These are phyloP conservation scores for Lapara coniferarum DNA, from an alignment of 2,888 invertebrate genomes.

Conservation along the genomic window DNA sequence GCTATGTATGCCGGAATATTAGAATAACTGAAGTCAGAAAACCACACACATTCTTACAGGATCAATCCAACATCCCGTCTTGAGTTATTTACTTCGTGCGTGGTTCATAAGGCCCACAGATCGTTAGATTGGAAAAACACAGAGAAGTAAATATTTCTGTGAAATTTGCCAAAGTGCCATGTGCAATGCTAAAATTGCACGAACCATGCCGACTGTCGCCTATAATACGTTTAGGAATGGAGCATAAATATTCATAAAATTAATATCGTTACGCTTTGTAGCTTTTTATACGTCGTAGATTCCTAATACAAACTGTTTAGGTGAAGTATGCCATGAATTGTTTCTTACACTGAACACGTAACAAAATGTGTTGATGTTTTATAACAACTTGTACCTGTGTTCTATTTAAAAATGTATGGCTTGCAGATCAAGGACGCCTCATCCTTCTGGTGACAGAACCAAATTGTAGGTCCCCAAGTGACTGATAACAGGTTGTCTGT, in stretches of 20 bases:
- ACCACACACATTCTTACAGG: neutral
- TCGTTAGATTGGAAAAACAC: neutral
- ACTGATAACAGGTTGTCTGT: conserved; percentile 36
- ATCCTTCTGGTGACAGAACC: conserved; percentile 53
- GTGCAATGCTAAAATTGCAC: neutral
- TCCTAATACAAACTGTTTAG: conserved; percentile 2
- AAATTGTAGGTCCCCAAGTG: conserved; percentile 65
- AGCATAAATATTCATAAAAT: conserved; percentile 7
- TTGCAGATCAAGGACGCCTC: conserved; percentile 71
- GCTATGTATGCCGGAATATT: neutral
- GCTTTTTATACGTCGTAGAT: conserved; percentile 15
- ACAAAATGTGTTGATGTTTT: neutral
- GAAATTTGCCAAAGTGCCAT: conserved; percentile 1
- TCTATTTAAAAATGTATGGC: conserved; percentile 37
- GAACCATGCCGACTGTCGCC: neutral
- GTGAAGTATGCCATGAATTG: neutral
- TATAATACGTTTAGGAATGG: neutral
- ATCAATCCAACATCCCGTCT: neutral
- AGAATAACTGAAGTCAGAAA: neutral
- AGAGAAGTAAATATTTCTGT: conserved; percentile 12
- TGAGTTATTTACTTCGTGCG: neutral
- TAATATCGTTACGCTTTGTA: conserved; percentile 10
- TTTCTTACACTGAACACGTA: conserved; percentile 1
- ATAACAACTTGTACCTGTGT: conserved; percentile 25
- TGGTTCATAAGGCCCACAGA: neutral